phyloP scores from a whole-genome alignment of 2,113 vertebrate species.

The Recurvirostra avosetta region DNA sequence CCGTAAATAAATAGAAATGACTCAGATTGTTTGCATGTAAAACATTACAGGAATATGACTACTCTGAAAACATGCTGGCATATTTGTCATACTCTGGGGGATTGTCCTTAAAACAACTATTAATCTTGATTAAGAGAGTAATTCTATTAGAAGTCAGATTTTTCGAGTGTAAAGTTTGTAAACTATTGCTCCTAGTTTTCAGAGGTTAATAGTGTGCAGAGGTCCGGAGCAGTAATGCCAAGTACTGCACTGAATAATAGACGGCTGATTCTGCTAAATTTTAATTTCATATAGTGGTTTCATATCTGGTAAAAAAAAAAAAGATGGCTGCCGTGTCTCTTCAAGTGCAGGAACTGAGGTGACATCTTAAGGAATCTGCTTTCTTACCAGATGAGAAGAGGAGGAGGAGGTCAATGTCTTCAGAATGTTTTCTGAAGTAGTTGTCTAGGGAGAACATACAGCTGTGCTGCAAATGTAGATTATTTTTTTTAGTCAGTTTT shows the following conservation, averaged over 20 bases:
- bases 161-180: not conserved
- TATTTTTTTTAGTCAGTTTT: not conserved
- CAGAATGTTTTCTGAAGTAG: not conserved
- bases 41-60: not conserved
- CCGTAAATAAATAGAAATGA: not conserved
- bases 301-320: not conserved
- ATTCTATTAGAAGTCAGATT: not conserved
- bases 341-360: not conserved
- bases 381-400: not conserved
- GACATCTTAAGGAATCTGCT: not conserved
- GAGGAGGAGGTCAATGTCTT: not conserved
- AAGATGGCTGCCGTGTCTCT: not conserved
- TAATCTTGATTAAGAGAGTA: not conserved
- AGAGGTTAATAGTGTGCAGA: not conserved
- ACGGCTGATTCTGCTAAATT: not conserved
- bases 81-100: not conserved
- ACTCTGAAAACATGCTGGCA: not conserved
- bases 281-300: not conserved
- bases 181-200: not conserved
- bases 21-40: not conserved
- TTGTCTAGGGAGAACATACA: not conserved
- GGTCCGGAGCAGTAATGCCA: not conserved
- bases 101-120: not conserved
- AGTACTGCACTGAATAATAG: not conserved
- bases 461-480: not conserved